Conservation (phyloP, 2,888 invertebrate genomes). For the Phoronis australis region DNA sequence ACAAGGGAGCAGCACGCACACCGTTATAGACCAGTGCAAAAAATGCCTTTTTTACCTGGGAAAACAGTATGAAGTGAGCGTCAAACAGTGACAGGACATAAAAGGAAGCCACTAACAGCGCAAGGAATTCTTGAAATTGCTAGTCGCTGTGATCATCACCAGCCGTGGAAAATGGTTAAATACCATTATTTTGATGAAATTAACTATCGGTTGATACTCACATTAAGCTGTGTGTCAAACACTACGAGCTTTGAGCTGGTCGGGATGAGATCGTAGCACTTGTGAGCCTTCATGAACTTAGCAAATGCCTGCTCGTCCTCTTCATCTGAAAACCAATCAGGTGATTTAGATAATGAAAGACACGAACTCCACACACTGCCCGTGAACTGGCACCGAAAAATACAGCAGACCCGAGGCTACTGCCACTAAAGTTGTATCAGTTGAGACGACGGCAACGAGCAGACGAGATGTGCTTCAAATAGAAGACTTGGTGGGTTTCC, state of each 20-base stretch:
- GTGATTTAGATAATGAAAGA: not conserved
- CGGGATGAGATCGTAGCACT: slow-evolving; percentile 99
- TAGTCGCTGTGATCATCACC: not conserved
- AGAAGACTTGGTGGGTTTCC: too few relatives aligned
- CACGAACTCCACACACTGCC: too few relatives aligned
- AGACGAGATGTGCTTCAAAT: too few relatives aligned
- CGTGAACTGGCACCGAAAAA: too few relatives aligned
- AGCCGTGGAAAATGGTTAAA: not conserved
- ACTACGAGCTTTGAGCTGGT: slow-evolving; percentile 98
- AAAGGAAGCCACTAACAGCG: not conserved
- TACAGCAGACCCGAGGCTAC: too few relatives aligned
- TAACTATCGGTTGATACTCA: too few relatives aligned
- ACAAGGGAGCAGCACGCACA: slow-evolving; percentile 93
- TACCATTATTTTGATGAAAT: too few relatives aligned
- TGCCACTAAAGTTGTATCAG: too few relatives aligned
- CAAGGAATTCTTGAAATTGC: too few relatives aligned
- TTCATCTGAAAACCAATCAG: slow-evolving; percentile 68
- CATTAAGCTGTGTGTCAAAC: slow-evolving; percentile 93
- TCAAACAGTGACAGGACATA: not conserved
- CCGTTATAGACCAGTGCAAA: slow-evolving; percentile 99
- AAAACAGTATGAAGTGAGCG: slow-evolving; percentile 7
- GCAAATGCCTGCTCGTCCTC: slow-evolving; percentile 96
- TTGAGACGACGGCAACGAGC: too few relatives aligned
- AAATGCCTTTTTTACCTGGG: slow-evolving; percentile 67
- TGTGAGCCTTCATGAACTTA: slow-evolving; percentile 99